Evolutionary conservation across 2,888 invertebrate genomes (phyloP), one percentile per base, ranked within the genome.

Genomic region (Drosophila mulleri): DNA sequence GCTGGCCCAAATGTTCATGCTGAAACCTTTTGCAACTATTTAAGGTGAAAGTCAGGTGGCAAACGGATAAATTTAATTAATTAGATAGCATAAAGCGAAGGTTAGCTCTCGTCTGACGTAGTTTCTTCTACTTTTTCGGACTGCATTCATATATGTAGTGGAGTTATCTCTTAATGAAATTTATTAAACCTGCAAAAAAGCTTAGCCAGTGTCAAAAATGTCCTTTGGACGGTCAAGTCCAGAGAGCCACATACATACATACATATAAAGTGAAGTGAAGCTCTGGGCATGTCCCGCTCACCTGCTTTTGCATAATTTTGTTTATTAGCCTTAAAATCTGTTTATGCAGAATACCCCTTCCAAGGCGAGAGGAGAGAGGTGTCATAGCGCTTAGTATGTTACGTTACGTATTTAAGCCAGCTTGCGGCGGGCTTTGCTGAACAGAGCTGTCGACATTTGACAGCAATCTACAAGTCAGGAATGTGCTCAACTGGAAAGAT

Each of bases 261-360:
- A 39, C 6, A 16, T 39, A 41, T 41, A 41, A 8, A n/a, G 8
- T 44, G 57, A 8, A n/a, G 8, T 44, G 57, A 47, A 44, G 65
- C 47, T 47, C 20, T 42, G 61, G 70, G 47, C 65, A 59, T 65
- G 57, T 48, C 42, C 45, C 11, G 48, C 32, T 64, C 64, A 69
- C 45, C 67, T 53, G 44, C 73, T 67, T 67, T 69, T 68, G 59
- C 73, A 41, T 86, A 86, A 88, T 88, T 88, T 80, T 37, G 84
- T 88, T 86, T 86, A 88, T 86, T 88, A 88, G 88, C 84, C 89
- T 62, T 57, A 23, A 87, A 88, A 86, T 87, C 84, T 80, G 89
- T 75, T 86, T 80, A 87, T 81, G 73, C 71, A 59, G 50, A 56
- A 57, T 65, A 58, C 56, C n/a, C 45, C n/a, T 23, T 12, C 5